Conservation (phyloP, 2,888 invertebrate species). For the Lutraria lutraria region DNA sequence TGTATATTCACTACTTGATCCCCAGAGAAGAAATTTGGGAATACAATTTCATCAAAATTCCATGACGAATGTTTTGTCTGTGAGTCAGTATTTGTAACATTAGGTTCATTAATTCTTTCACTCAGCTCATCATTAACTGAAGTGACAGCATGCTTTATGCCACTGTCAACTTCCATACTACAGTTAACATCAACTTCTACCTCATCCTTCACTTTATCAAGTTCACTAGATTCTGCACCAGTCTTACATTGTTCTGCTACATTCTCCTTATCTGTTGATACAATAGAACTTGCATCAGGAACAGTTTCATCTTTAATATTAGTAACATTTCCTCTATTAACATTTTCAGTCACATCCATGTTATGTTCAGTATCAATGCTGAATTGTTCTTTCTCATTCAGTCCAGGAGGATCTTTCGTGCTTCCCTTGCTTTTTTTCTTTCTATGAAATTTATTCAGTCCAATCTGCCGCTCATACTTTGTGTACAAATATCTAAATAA, state of each 20-base stretch:
- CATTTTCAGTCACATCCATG: conserved; percentile 6
- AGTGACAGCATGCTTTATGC: background rate
- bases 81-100: conserved; percentile 19
- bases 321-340: background rate
- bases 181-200: background rate
- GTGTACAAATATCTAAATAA: conserved; percentile 63
- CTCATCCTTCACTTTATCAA: background rate
- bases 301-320: background rate
- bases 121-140: background rate
- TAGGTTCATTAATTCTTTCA: background rate
- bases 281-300: background rate
- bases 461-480: conserved; percentile 81
- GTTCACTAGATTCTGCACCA: background rate
- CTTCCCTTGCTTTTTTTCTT: conserved; percentile 30
- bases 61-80: conserved; percentile 48
- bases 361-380: background rate
- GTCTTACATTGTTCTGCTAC: background rate
- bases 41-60: conserved; percentile 72
- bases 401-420: conserved; percentile 59
- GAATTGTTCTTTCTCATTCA: conserved; percentile 19
- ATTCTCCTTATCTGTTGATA: background rate
- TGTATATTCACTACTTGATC: conserved; percentile 27
- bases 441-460: conserved; percentile 74
- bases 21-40: conserved; percentile 76
- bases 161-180: background rate